Conservation (phyloP, 1,140 invertebrate genomes). For the Argopecten irradians region DNA sequence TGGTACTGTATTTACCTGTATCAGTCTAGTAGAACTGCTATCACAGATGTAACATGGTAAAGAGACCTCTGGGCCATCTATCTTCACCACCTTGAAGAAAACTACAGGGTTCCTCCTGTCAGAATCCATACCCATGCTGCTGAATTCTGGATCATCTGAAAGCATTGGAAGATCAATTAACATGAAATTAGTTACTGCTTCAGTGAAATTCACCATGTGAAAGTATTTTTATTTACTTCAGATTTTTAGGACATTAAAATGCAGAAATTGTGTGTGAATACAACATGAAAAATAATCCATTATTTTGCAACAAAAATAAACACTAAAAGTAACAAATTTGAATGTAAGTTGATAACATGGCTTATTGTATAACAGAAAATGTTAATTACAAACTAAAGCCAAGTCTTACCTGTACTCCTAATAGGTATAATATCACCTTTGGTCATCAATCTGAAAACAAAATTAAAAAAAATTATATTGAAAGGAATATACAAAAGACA, state of each 20-base stretch:
- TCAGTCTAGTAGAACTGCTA: constrained; percentile 52
- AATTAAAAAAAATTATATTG: not conserved
- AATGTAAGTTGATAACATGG: not conserved
- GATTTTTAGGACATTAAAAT: not conserved
- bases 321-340: not conserved
- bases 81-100: constrained; percentile 65
- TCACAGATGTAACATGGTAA: constrained; percentile 59
- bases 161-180: not conserved
- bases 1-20: constrained; percentile 53
- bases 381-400: not conserved
- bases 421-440: constrained; percentile 67
- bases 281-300: not conserved
- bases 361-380: not conserved
- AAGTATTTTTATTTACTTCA: not conserved
- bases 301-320: not conserved
- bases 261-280: not conserved
- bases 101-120: constrained; percentile 60
- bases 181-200: too few relatives aligned
- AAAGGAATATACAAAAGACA: too few relatives aligned
- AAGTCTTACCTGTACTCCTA: constrained; percentile 61
- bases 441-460: constrained; percentile 60
- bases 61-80: constrained; percentile 51
- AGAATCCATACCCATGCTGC: constrained; percentile 48
- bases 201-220: not conserved
- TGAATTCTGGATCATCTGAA: constrained; percentile 66